phyloP scores from a whole-genome alignment of 2,888 invertebrate genomes.

The Rotaria magnacalcarata region DNA sequence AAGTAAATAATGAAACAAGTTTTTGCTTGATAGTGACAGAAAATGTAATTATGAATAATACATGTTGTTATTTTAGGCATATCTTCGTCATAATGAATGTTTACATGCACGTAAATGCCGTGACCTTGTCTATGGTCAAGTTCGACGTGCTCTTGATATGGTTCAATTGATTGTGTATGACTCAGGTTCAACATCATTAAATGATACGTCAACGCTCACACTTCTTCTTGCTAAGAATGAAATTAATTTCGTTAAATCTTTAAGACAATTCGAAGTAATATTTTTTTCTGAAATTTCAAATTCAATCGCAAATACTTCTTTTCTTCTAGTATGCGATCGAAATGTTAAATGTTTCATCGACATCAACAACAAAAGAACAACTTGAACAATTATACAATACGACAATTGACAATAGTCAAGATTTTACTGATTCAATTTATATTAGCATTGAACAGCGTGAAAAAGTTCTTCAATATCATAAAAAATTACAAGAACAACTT shows the following conservation, averaged over 20 bases:
- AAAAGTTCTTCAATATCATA: conserved; percentile 33
- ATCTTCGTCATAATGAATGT: conserved; percentile 87
- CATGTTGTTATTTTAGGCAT: conserved; percentile 66
- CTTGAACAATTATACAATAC: conserved; percentile 32
- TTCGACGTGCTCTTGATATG: conserved; percentile 90
- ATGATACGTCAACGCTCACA: conserved; percentile 38
- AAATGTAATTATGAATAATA: no score
- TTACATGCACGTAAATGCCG: conserved; percentile 85
- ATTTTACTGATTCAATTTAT: conserved; percentile 98
- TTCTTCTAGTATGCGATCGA: conserved; percentile 69
- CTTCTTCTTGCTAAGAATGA: conserved; percentile 2
- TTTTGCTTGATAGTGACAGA: no score
- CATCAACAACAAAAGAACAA: conserved; percentile 3
- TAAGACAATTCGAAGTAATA: conserved; percentile 35
- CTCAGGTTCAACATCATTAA: conserved; percentile 65
- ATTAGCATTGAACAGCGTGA: conserved; percentile 89
- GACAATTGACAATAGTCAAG: conserved; percentile 76
- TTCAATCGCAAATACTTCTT: background rate
- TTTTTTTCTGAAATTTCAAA: no score
- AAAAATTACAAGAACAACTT: conserved; percentile 34
- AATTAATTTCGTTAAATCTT: conserved; percentile 30
- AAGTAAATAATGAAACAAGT: conserved; percentile 63
- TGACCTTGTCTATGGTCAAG: conserved; percentile 88
- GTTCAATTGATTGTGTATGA: conserved; percentile 95
- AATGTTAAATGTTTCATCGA: conserved; percentile 75